These are phyloP conservation scores for Diachrysia chrysitis DNA, from an alignment of 2,888 invertebrate species.

Conservation along the genomic window DNA sequence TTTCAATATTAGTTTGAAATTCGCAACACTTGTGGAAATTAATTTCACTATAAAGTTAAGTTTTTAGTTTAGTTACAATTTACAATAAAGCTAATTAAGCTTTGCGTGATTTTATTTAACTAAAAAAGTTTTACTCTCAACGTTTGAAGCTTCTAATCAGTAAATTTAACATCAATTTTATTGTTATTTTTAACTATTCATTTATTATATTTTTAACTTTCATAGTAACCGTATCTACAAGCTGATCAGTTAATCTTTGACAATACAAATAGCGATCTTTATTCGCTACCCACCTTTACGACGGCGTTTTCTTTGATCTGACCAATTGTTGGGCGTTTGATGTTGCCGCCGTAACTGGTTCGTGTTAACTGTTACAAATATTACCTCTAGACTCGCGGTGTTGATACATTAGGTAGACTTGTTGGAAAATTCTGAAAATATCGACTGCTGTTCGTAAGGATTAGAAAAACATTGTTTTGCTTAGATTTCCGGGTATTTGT, in stretches of 20 bases:
- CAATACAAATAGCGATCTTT: conserved; percentile 54
- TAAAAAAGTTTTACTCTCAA: too few relatives aligned
- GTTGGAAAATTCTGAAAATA: conserved; percentile 48
- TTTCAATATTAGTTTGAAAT: background rate
- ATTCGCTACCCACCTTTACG: conserved; percentile 63
- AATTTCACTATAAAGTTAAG: too few relatives aligned
- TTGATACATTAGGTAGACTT: conserved; percentile 52
- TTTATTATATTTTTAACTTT: conserved; percentile 22
- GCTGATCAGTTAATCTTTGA: conserved; percentile 49
- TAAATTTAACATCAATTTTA: background rate
- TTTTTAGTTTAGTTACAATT: too few relatives aligned
- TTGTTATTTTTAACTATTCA: conserved; percentile 35
- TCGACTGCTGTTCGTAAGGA: conserved; percentile 11
- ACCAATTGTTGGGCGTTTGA: conserved; percentile 62
- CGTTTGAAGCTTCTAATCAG: background rate
- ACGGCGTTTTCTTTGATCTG: conserved; percentile 74
- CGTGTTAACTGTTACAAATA: conserved; percentile 74
- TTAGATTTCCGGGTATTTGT: background rate
- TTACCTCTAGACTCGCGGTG: conserved; percentile 70
- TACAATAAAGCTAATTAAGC: too few relatives aligned
- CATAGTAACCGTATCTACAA: conserved; percentile 49
- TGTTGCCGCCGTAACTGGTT: conserved; percentile 70
- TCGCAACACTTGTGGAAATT: background rate
- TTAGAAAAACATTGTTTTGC: background rate
- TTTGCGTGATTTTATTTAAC: too few relatives aligned